Conservation (phyloP, 2,888 invertebrate species). For the Eupithecia subumbrata region DNA sequence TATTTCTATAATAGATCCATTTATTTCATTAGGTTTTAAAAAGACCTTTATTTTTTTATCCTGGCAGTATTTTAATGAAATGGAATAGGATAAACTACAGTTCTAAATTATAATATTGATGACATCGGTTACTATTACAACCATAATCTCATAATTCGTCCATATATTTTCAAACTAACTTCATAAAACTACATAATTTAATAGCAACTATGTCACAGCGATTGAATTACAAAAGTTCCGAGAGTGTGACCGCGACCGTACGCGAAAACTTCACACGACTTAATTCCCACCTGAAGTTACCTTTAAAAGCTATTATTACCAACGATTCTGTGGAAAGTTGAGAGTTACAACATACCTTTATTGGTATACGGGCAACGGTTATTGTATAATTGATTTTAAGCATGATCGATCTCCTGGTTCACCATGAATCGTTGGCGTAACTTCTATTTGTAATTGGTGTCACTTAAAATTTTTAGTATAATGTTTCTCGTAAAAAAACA, state of each 20-base stretch:
- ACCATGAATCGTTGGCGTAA: not conserved
- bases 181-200: not conserved
- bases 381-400: not conserved
- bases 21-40: no score
- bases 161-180: not conserved
- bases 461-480: no score
- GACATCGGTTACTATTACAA: not conserved
- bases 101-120: not conserved
- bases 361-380: not conserved
- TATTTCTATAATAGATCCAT: no score
- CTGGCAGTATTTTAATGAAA: no score
- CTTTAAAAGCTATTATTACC: slow-evolving; percentile 35
- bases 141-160: not conserved
- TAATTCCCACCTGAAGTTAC: slow-evolving; percentile 39
- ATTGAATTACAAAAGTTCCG: slow-evolving; percentile 33
- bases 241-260: slow-evolving; percentile 29
- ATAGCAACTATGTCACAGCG: slow-evolving; percentile 3
- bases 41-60: no score
- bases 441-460: no score
- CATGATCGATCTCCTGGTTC: not conserved
- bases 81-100: no score
- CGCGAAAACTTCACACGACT: slow-evolving; percentile 37
- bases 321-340: slow-evolving; percentile 29
- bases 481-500: no score
- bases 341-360: slow-evolving; percentile 11